Evolutionary conservation across 1,140 invertebrate species (phyloP), one percentile per base, ranked within the genome.

Genomic region (Drosophila subobscura): DNA sequence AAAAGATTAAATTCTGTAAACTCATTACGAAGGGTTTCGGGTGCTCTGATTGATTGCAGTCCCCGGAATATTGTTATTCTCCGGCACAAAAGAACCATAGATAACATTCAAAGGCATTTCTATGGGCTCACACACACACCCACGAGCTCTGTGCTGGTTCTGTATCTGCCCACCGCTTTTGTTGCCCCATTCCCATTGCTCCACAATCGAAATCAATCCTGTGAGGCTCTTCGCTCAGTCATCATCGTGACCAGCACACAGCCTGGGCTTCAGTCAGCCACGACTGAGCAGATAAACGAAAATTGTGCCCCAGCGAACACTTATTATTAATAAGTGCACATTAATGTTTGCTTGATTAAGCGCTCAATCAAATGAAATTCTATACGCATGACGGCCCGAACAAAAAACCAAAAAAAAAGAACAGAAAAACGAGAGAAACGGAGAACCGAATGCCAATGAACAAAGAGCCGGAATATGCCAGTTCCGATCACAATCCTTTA

Each of bases 321-420:
- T 85, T 85, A 85, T 85, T 85, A 80, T 85, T 85, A 85, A 77
- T 85, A 85, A 88, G 83, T 88, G 83, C 83, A 81, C 78, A 86
- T 83, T 86, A 88, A 81, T 86, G 83, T 88, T 86, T 79, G 83
- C 83, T 86, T 88, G 83, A 86, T 86, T 86, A 81, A 83, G 75
- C 83, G 83, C 78, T 86, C 83, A 86, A 86, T 86, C 83, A 86
- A 86, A 86, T 70, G 83, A 86, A 86, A 86, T 88, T 88, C 83
- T 88, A 86, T 83, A 81, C 83, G 83, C 83, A 86, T 88, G 83
- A 79, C 71, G 59, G 70, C 40, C 64, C 60, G 41, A 61, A 63
- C 76, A 66, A 51, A 53, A 54, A 56, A 72, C 27, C 59, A 52
- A 22, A 59, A 53, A 54, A 59, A 49, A 44, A 67, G 65, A 55